Evolutionary conservation across 2,797 vertebrate genomes (phyloP).

Genomic region (Enteromius fasciolatus): DNA sequence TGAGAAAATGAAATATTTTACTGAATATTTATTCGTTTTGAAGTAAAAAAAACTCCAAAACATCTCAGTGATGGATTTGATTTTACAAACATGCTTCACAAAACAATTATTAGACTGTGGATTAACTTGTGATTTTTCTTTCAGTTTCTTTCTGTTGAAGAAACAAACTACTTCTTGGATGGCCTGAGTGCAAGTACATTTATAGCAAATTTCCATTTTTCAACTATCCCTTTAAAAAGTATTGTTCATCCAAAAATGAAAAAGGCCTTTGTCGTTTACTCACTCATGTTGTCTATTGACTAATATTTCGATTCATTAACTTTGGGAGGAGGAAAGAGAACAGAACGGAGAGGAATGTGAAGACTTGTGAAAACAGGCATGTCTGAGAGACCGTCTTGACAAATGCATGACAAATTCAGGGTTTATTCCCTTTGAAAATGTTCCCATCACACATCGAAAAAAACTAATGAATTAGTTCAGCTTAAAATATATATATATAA

Average conservation of each 20-base stretch:
- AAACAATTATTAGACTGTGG: not conserved
- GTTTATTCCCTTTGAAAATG: conserved; percentile 41
- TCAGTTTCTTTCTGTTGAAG: not conserved
- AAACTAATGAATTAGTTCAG: conserved; percentile 32
- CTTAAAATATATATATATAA: not conserved
- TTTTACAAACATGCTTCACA: not conserved
- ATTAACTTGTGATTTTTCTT: not conserved
- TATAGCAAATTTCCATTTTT: not conserved
- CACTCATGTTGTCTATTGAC: not conserved
- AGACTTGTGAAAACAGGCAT: not conserved
- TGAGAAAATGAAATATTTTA: not conserved
- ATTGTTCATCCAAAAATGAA: not conserved
- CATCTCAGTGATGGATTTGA: not conserved
- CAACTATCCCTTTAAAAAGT: not conserved
- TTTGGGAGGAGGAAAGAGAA: not conserved
- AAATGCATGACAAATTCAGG: conserved; percentile 18
- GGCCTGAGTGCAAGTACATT: not conserved
- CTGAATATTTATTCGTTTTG: not conserved
- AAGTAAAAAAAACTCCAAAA: not conserved
- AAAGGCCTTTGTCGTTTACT: not conserved
- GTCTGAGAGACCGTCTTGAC: not conserved
- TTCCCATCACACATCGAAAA: conserved; percentile 27
- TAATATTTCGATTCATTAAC: not conserved
- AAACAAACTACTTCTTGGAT: not conserved
- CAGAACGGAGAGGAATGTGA: conserved; percentile 7